Conservation (phyloP, 2,113 vertebrate species). For the Hoplias malabaricus region DNA sequence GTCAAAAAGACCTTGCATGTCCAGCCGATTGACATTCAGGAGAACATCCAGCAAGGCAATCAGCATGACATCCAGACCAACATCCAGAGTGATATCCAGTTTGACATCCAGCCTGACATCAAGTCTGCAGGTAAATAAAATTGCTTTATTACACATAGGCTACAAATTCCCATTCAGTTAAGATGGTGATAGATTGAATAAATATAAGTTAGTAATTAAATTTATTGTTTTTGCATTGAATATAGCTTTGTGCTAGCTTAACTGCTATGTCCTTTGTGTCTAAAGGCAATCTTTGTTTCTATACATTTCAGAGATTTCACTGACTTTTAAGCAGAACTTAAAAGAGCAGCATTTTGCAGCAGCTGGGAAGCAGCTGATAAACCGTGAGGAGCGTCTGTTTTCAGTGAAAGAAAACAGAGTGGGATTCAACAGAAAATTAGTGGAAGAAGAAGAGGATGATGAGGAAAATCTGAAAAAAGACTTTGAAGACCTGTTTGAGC, state of each 20-base stretch:
- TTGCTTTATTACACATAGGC: background rate
- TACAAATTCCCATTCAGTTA: no score
- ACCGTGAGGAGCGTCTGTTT: conserved; percentile 70
- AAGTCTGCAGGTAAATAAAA: conserved; percentile 8
- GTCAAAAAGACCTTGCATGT: background rate
- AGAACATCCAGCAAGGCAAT: no score
- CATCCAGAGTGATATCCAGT: no score
- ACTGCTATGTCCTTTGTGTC: background rate
- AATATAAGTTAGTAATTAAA: no score
- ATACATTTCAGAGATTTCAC: conserved; percentile 20
- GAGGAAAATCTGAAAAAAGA: conserved; percentile 63
- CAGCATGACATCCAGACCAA: no score
- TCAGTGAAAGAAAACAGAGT: conserved; percentile 20
- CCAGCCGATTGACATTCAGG: no score
- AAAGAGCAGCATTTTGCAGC: conserved; percentile 13
- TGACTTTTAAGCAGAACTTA: conserved; percentile 56
- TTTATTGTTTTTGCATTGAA: background rate
- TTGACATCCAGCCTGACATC: no score
- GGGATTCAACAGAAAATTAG: conserved; percentile 32
- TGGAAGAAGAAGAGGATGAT: conserved; percentile 52
- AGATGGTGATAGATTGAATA: no score
- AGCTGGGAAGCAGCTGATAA: conserved; percentile 68
- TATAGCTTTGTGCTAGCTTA: background rate
- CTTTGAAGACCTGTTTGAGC: conserved; percentile 61
- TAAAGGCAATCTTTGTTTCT: background rate